Evolutionary conservation across 2,888 invertebrate species (phyloP).

Genomic region (Brenthis hecate): DNA sequence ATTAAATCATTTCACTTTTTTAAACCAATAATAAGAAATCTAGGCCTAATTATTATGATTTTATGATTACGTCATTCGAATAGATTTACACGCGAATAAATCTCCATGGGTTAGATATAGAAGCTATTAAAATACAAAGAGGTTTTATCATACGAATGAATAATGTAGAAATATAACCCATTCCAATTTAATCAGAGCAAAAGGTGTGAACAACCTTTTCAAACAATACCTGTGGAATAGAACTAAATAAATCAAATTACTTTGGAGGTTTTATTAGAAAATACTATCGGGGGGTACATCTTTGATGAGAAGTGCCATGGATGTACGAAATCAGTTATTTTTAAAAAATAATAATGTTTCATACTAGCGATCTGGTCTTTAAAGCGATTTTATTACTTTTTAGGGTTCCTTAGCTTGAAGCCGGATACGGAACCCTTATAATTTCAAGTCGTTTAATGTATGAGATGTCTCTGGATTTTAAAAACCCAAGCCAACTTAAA

Average conservation of each 20-base stretch:
- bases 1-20: no score
- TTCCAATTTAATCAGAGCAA: conserved; percentile 41
- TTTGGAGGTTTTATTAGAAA: conserved; percentile 25
- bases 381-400: no score
- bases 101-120: conserved; percentile 25
- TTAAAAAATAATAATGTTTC: not conserved
- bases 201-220: conserved; percentile 41
- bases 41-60: not conserved
- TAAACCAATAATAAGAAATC: no score
- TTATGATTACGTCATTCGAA: conserved; percentile 10
- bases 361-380: not conserved
- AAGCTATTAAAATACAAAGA: conserved; percentile 41
- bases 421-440: no score
- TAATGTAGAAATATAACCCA: conserved; percentile 39
- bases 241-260: conserved; percentile 39
- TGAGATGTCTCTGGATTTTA: no score
- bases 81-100: conserved; percentile 35
- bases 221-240: conserved; percentile 38
- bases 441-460: no score
- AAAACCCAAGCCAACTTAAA: no score
- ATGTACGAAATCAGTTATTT: not conserved
- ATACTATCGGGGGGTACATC: conserved; percentile 20
- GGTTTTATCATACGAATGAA: conserved; percentile 42
- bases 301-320: conserved; percentile 21
- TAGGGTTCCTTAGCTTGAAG: no score